phyloP scores from a whole-genome alignment of 2,113 vertebrate species.

The Garra rufa region DNA sequence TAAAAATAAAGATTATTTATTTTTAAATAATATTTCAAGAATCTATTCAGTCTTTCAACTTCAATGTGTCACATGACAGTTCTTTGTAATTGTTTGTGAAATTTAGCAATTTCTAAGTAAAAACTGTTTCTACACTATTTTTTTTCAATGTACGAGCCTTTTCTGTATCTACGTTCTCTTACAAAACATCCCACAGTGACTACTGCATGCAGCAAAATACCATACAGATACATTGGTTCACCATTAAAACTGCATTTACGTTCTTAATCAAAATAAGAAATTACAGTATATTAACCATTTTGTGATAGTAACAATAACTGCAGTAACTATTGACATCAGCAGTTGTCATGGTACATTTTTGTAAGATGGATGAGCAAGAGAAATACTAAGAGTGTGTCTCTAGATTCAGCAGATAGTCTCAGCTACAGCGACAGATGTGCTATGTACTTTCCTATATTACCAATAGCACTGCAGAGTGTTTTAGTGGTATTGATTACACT shows the following conservation, averaged over 20 bases:
- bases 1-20: not conserved
- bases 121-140: no score
- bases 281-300: not conserved
- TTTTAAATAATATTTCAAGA: not conserved
- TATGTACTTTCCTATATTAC: not conserved
- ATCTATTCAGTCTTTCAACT: not conserved
- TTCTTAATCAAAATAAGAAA: not conserved
- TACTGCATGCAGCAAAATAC: not conserved
- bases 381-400: not conserved
- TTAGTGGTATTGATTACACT: conserved; percentile 6
- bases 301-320: not conserved
- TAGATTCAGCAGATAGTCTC: not conserved
- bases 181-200: not conserved
- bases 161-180: not conserved
- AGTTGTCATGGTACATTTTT: not conserved
- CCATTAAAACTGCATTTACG: not conserved
- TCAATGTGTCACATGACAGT: not conserved
- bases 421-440: not conserved
- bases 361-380: not conserved
- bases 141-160: not conserved
- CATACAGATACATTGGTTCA: not conserved
- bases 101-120: not conserved
- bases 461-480: not conserved
- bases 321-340: not conserved
- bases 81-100: not conserved